Evolutionary conservation across 1,140 invertebrate genomes (phyloP).

Genomic region (Drosophila equinoxialis): DNA sequence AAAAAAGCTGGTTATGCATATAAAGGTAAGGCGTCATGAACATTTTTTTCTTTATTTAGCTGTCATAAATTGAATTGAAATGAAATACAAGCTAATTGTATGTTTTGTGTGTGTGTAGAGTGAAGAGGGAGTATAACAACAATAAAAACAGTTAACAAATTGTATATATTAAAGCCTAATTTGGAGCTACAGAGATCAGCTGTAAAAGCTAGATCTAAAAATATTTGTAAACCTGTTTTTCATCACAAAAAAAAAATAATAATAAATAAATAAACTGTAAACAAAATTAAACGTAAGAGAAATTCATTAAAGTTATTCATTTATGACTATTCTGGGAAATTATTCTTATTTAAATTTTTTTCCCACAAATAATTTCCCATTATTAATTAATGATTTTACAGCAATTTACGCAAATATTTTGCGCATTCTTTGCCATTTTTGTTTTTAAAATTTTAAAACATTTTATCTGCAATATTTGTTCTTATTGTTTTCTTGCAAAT

Average conservation of each 20-base stretch:
- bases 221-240: background rate
- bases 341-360: background rate
- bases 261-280: background rate
- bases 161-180: too few species aligned
- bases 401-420: background rate
- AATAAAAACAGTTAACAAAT: background rate
- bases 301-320: too few species aligned
- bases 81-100: background rate
- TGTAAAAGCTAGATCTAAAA: background rate
- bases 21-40: too few species aligned
- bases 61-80: slow-evolving; percentile 18
- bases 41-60: too few species aligned
- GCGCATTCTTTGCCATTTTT: background rate
- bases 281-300: too few species aligned
- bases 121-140: background rate
- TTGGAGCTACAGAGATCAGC: too few species aligned
- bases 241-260: background rate
- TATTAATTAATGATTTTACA: background rate
- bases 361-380: background rate
- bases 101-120: background rate
- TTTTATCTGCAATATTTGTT: slow-evolving; percentile 20
- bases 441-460: background rate
- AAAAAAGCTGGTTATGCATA: too few species aligned
- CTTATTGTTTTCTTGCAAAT: slow-evolving; percentile 34
- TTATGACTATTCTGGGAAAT: too few species aligned